These are phyloP conservation scores for Petrocephalus sullivani DNA, from an alignment of 2,797 vertebrate species.

Conservation along the genomic window DNA sequence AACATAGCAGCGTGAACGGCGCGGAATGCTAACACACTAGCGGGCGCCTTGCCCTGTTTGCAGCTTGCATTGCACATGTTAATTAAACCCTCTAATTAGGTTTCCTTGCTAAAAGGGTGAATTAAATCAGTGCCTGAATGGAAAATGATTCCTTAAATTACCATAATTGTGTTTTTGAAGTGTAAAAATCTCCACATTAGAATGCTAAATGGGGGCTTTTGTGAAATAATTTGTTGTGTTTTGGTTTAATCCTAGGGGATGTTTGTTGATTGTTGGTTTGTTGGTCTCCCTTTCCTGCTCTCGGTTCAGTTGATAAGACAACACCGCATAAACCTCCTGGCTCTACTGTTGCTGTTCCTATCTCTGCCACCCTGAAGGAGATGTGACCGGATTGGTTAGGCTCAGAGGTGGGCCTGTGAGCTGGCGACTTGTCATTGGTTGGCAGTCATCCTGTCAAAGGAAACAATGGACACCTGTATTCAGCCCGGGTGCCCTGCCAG, in stretches of 20 bases:
- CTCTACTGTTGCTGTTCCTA: neutral
- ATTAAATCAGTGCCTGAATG: constrained; percentile 66
- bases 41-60: constrained; percentile 6
- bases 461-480: constrained; percentile 24
- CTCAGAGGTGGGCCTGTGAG: constrained; percentile 2
- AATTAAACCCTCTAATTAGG: constrained; percentile 70
- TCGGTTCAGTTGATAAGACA: constrained; percentile 14
- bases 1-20: neutral
- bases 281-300: neutral
- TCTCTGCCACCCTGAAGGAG: neutral
- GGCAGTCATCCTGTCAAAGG: neutral
- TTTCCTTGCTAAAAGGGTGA: constrained; percentile 64
- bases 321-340: neutral
- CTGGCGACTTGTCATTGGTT: constrained; percentile 14
- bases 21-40: constrained; percentile 12
- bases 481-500: constrained; percentile 1
- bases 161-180: constrained; percentile 48
- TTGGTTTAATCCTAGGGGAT: constrained; percentile 27
- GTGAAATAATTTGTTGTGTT: constrained; percentile 62
- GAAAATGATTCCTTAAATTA: constrained; percentile 22
- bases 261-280: constrained; percentile 12
- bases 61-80: constrained; percentile 58
- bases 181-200: constrained; percentile 62
- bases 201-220: constrained; percentile 52
- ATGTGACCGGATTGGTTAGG: neutral